A percentile compares a stretch with the other conserved stretches of the same genome.
Conservation (phyloP, 2,888 invertebrate genomes). For the Busseola fusca region DNA sequence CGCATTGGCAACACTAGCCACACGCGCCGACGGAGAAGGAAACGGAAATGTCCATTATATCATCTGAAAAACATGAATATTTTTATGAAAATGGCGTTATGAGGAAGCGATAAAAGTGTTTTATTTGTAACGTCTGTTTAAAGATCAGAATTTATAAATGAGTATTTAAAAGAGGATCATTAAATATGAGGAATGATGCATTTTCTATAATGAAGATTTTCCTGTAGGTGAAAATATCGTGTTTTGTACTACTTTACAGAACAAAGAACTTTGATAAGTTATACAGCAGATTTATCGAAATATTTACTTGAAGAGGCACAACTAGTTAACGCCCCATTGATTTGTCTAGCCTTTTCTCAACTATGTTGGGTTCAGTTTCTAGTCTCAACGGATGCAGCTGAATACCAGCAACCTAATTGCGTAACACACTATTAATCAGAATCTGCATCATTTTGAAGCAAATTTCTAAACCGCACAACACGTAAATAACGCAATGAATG, state of each 20-base stretch:
- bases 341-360: background rate
- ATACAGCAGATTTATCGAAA: background rate
- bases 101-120: conserved; percentile 81
- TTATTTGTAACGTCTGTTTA: conserved; percentile 72
- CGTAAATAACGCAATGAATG: too few species aligned
- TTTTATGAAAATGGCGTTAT: conserved; percentile 78
- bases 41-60: conserved; percentile 85
- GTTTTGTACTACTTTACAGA: background rate
- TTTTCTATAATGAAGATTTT: conserved; percentile 27
- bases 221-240: background rate
- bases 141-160: conserved; percentile 45
- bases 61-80: conserved; percentile 78
- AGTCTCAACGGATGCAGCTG: background rate
- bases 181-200: conserved; percentile 31
- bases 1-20: conserved; percentile 80
- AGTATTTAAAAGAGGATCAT: conserved; percentile 49
- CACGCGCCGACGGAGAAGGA: conserved; percentile 76
- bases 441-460: too few species aligned
- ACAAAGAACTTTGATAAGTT: background rate
- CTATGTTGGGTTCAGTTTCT: background rate
- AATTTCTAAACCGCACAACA: too few species aligned
- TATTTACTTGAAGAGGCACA: background rate
- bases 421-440: too few species aligned
- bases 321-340: background rate
- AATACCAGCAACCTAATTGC: too few species aligned